Evolutionary conservation across 2,113 vertebrate genomes (phyloP), one percentile per base, ranked within the genome.

Genomic region (Octodon degus): DNA sequence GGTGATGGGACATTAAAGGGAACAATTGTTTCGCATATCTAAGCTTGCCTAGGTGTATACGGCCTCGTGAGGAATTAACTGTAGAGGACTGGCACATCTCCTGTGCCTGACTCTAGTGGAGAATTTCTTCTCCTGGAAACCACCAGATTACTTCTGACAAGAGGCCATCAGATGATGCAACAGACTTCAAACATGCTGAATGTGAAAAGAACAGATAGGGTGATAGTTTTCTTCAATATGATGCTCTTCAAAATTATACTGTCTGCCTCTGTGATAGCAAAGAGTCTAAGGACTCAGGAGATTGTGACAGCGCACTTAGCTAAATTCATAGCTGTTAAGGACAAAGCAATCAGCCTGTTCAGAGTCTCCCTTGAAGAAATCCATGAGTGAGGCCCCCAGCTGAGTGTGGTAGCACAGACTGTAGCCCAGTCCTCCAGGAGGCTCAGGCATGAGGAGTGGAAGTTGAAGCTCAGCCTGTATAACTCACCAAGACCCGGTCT

Each of bases 51-150:
- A 30, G 58, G 1, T 27, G 9, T 34, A 0, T 0, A 7, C 2
- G 0, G 7, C 40, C 5, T 22, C 1, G 1, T 2, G n/a, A 16
- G 8, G 24, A n/a, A 22, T 8, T 14, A 10, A 81, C 60, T 19
- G 9, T 2, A 5, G 82, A 32, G 27, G 77, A 53, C n/a, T 9
- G 27, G 24, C 32, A 27, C 0, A 1, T 53, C 40, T 72, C 77
- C 55, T 25, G 19, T 4, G 43, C 32, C 16, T 50, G 10, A 40
- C 16, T 20, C 11, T 10, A 34, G 43, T n/a, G 14, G 12, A 20
- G 82, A 55, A 72, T 22, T 14, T 53, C 40, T 53, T 80, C 5
- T 19, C 5, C 16, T 32, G 34, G 53, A 68, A 62, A 62, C 25
- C 9, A 13, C 34, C 34, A 70, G 89, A 40, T 58, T 25, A 77